phyloP scores from a whole-genome alignment of 2,113 vertebrate species.

The Colistium nudipinnis region DNA sequence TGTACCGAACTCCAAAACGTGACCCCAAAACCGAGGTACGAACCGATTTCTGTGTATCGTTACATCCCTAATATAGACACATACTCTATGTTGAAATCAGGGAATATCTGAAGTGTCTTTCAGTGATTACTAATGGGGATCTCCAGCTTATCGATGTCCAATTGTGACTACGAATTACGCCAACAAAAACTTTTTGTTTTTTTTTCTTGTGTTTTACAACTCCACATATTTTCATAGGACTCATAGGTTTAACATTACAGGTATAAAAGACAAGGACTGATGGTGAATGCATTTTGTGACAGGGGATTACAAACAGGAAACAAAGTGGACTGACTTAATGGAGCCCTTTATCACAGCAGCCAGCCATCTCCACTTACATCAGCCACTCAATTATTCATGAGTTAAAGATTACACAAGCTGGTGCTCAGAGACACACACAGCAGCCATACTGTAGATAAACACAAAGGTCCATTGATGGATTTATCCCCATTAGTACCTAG shows the following conservation, averaged over 20 bases:
- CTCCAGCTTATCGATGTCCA: too few species aligned
- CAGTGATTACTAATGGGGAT: too few species aligned
- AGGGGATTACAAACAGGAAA: constrained; percentile 17
- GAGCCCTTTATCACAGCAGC: constrained; percentile 15
- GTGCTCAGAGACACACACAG: neutral
- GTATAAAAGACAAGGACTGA: neutral
- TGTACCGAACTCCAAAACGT: too few species aligned
- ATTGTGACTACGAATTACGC: too few species aligned
- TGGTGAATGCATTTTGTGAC: neutral
- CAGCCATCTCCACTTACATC: constrained; percentile 28
- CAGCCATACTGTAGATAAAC: neutral
- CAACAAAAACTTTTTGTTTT: too few species aligned
- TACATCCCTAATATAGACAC: too few species aligned
- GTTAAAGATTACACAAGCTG: constrained; percentile 9
- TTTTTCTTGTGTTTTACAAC: too few species aligned
- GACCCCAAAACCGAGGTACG: too few species aligned
- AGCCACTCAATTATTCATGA: constrained; percentile 57
- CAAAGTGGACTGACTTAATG: neutral
- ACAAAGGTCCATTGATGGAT: neutral
- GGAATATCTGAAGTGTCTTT: too few species aligned
- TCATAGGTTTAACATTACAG: neutral
- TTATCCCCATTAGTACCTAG: neutral
- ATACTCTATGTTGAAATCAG: too few species aligned
- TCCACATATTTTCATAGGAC: too few species aligned
- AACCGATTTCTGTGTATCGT: too few species aligned